phyloP scores from a whole-genome alignment of 1,140 invertebrate species.

The Drosophila kurseongensis region DNA sequence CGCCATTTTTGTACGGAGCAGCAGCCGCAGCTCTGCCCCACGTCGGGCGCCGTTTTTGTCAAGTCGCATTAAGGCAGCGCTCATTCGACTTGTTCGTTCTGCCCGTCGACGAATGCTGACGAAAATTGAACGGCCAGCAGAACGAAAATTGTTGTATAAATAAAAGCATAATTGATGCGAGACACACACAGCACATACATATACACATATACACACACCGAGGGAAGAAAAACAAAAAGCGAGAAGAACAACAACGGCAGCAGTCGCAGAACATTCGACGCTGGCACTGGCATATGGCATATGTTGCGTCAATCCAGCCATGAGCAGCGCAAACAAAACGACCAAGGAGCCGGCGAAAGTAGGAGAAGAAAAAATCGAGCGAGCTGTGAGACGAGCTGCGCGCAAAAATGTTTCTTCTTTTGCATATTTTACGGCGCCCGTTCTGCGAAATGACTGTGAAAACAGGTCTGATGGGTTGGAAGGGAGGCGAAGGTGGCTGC shows the following conservation, averaged over 20 bases:
- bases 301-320: conserved; percentile 78
- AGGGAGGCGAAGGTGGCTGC: conserved; percentile 16
- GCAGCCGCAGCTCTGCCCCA: conserved; percentile 40
- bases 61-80: conserved; percentile 77
- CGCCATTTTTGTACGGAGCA: conserved; percentile 71
- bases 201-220: conserved; percentile 2
- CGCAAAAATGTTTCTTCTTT: conserved; percentile 70
- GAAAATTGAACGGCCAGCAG: conserved; percentile 74
- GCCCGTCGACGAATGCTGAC: conserved; percentile 62
- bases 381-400: conserved; percentile 13
- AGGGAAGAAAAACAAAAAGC: conserved; percentile 7
- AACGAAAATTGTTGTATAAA: conserved; percentile 81
- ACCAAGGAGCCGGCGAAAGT: conserved; percentile 34
- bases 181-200: conserved; percentile 38
- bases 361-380: conserved; percentile 20
- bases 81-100: conserved; percentile 58
- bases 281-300: conserved; percentile 66
- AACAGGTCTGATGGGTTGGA: conserved; percentile 67
- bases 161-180: conserved; percentile 83
- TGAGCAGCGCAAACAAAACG: conserved; percentile 68
- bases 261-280: conserved; percentile 48
- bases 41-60: conserved; percentile 81
- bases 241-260: conserved; percentile 11
- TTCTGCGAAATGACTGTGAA: conserved; percentile 75
- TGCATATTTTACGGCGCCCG: conserved; percentile 72